Conservation (phyloP, 2,888 invertebrate genomes). For the Meteorus cinctellus region DNA sequence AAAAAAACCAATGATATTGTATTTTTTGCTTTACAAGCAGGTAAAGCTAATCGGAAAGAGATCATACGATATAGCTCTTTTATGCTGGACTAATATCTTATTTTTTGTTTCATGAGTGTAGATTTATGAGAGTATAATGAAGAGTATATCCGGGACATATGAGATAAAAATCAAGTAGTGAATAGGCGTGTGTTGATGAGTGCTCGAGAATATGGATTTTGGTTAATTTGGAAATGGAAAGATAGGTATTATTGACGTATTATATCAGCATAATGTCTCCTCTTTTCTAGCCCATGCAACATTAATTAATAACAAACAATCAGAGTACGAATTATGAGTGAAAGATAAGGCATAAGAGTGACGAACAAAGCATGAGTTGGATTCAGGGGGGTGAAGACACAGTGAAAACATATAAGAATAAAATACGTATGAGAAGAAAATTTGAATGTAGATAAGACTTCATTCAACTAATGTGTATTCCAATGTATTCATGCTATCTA, state of each 20-base stretch:
- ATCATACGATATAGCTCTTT: background rate
- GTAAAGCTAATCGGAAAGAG: background rate
- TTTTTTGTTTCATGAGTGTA: slow-evolving; percentile 22
- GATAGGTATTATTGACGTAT: background rate
- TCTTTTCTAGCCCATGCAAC: background rate
- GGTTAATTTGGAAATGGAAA: background rate
- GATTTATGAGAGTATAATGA: background rate
- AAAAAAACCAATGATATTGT: slow-evolving; percentile 40
- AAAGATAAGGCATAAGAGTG: too few species aligned
- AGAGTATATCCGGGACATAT: too few species aligned
- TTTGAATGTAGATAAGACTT: too few species aligned
- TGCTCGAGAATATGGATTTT: background rate
- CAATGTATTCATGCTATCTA: too few species aligned
- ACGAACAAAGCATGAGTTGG: too few species aligned
- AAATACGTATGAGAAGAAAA: too few species aligned
- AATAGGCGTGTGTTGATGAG: too few species aligned
- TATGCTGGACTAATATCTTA: background rate
- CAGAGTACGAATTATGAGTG: too few species aligned
- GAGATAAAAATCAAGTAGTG: too few species aligned
- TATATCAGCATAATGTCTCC: background rate
- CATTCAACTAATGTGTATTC: too few species aligned
- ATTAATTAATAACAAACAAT: background rate
- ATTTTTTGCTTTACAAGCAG: background rate
- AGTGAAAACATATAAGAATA: too few species aligned
- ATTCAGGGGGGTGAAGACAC: too few species aligned